Evolutionary conservation across 2,888 invertebrate genomes (phyloP).

Genomic region (Xestobium rufovillosum): DNA sequence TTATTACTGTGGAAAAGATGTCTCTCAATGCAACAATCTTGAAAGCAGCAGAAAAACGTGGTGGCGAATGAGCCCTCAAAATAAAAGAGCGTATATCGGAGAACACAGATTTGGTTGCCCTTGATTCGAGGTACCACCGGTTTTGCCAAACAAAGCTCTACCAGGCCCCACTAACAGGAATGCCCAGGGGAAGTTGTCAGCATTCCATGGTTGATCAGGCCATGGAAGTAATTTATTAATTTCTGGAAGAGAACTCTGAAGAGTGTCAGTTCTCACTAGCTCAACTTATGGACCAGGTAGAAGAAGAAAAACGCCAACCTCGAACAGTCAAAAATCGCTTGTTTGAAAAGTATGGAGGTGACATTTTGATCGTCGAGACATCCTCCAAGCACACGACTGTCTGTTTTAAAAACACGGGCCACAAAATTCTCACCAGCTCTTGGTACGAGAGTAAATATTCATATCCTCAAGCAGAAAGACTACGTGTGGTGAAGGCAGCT

Average conservation of each 20-base stretch:
- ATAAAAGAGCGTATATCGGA: slow-evolving; percentile 16
- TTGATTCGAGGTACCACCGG: slow-evolving; percentile 16
- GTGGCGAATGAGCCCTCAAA: slow-evolving; percentile 13
- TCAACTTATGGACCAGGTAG: too few relatives aligned
- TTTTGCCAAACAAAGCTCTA: slow-evolving; percentile 17
- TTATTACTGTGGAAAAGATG: slow-evolving; percentile 11
- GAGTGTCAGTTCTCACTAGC: slow-evolving; percentile 17
- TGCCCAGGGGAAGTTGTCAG: slow-evolving; percentile 1
- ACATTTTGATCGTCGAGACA: slow-evolving; percentile 15
- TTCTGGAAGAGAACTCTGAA: slow-evolving; percentile 14
- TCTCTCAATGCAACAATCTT: slow-evolving; percentile 7
- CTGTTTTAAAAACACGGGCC: slow-evolving; percentile 19
- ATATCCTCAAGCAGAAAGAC: too few relatives aligned
- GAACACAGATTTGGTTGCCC: slow-evolving; percentile 19
- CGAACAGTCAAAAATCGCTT: too few relatives aligned
- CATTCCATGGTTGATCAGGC: slow-evolving; percentile 7
- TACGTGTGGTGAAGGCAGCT: too few relatives aligned
- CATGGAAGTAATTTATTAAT: slow-evolving; percentile 15
- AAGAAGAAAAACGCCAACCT: too few relatives aligned
- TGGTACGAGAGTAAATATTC: too few relatives aligned
- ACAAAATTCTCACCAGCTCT: too few relatives aligned
- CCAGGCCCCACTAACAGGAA: slow-evolving; percentile 12
- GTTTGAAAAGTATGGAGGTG: too few relatives aligned
- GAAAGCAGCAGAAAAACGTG: slow-evolving; percentile 7
- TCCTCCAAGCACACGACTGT: slow-evolving; percentile 12